Evolutionary conservation across 2,113 vertebrate species (phyloP).

Genomic region (Cnemophilus loriae): DNA sequence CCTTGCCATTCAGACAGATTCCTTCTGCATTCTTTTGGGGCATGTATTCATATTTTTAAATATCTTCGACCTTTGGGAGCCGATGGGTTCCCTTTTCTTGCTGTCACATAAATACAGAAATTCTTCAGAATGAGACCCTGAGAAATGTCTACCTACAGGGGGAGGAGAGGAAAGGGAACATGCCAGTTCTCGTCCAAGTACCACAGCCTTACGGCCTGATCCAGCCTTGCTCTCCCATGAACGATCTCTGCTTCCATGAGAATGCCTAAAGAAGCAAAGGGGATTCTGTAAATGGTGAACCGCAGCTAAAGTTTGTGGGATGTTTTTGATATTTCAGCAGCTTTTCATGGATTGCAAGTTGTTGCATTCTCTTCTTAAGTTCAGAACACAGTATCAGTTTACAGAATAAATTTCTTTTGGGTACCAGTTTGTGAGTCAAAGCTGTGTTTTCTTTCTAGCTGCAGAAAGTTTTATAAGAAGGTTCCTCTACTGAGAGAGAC

Average conservation of each 20-base stretch:
- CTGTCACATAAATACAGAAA: not conserved
- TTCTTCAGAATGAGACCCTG: constrained; percentile 7
- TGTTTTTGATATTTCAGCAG: not conserved
- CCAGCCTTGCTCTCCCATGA: not conserved
- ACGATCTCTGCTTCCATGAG: not conserved
- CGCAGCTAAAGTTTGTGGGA: not conserved
- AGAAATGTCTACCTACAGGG: constrained; percentile 35
- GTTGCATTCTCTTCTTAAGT: not conserved
- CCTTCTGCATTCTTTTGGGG: not conserved
- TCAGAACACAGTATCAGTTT: not conserved
- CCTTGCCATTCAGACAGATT: not conserved
- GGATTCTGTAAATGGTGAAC: not conserved
- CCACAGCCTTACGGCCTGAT: constrained; percentile 4
- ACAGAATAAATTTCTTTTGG: not conserved
- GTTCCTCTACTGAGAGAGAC: not conserved
- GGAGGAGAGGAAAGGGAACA: constrained; percentile 19
- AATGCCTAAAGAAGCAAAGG: not conserved
- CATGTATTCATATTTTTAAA: not conserved
- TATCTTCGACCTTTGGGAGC: constrained; percentile 16
- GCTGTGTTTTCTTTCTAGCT: not conserved
- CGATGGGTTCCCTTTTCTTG: not conserved
- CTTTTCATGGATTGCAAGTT: not conserved
- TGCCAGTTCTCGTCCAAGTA: not conserved
- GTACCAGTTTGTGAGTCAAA: not conserved
- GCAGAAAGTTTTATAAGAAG: not conserved